These are phyloP conservation scores for Stichodactyla mertensii DNA, from an alignment of 64 coral and sea anemone species.

Conservation along the genomic window DNA sequence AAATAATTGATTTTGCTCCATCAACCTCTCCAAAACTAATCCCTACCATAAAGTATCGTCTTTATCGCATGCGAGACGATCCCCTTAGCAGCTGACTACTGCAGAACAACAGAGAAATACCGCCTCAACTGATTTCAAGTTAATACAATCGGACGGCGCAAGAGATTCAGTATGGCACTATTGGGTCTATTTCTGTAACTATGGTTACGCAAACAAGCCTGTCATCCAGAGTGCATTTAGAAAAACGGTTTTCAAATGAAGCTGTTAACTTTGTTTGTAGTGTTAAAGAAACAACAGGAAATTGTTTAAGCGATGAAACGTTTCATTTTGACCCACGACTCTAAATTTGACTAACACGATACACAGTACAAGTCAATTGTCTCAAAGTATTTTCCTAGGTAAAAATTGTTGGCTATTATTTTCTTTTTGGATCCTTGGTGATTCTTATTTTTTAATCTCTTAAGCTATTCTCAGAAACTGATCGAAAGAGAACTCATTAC, in stretches of 20 bases:
- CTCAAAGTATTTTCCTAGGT: background rate
- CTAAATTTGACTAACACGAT: background rate
- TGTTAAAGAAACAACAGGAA: background rate
- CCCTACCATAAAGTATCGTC: background rate
- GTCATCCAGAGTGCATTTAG: background rate
- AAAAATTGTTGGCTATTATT: too few species aligned
- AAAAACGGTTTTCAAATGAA: constrained; percentile 5
- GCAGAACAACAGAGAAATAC: background rate
- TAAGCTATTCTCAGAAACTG: too few species aligned
- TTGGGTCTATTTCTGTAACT: background rate
- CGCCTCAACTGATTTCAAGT: background rate
- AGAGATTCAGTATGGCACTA: background rate
- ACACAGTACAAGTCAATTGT: background rate
- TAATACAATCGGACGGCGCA: background rate
- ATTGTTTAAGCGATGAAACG: background rate
- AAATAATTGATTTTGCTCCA: constrained; percentile 14
- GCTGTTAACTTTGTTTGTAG: constrained; percentile 1
- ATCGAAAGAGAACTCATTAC: too few species aligned
- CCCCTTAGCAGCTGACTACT: background rate
- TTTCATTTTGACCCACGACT: background rate
- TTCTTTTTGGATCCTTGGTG: too few species aligned
- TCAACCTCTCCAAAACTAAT: background rate
- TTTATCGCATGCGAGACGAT: background rate
- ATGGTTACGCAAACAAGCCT: constrained; percentile 11
- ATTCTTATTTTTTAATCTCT: too few species aligned